Evolutionary conservation across 2,797 vertebrate genomes (phyloP).

Genomic region (Silurus aristotelis): DNA sequence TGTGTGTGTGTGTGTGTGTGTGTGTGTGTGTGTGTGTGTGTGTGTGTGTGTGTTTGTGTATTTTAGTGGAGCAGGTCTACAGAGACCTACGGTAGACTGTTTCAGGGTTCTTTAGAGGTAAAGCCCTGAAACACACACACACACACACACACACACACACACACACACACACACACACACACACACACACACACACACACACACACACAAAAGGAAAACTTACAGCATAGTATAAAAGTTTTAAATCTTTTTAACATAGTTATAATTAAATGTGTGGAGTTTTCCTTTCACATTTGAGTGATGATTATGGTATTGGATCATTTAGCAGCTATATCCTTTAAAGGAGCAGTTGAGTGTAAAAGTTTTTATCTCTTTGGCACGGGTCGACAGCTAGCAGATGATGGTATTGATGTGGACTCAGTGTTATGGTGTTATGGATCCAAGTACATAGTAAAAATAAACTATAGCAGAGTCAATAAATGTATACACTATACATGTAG

Average conservation of each 20-base stretch:
- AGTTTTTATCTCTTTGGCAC: background rate
- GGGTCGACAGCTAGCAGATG: background rate
- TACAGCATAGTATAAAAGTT: background rate
- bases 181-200: slow-evolving; percentile 15
- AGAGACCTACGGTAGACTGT: slow-evolving; percentile 38
- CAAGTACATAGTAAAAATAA: background rate
- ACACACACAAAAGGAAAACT: background rate
- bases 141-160: slow-evolving; percentile 1
- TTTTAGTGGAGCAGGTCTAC: slow-evolving; percentile 41
- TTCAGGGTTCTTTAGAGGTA: slow-evolving; percentile 29
- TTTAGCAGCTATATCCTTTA: background rate
- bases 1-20: slow-evolving; percentile 39
- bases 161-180: slow-evolving; percentile 27
- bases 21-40: slow-evolving; percentile 41
- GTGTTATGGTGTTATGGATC: background rate
- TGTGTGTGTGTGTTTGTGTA: slow-evolving; percentile 38
- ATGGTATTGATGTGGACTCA: background rate
- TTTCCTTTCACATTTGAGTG: background rate
- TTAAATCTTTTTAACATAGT: background rate
- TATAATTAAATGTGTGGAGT: background rate
- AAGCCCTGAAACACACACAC: slow-evolving; percentile 15
- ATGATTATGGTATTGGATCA: background rate
- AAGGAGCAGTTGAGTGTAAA: background rate
- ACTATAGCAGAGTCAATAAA: background rate
- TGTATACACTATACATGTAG: background rate